A percentile compares a stretch with the other conserved stretches of the same genome.
phyloP scores from a whole-genome alignment of 2,797 vertebrate species.

The Meda fulgida region DNA sequence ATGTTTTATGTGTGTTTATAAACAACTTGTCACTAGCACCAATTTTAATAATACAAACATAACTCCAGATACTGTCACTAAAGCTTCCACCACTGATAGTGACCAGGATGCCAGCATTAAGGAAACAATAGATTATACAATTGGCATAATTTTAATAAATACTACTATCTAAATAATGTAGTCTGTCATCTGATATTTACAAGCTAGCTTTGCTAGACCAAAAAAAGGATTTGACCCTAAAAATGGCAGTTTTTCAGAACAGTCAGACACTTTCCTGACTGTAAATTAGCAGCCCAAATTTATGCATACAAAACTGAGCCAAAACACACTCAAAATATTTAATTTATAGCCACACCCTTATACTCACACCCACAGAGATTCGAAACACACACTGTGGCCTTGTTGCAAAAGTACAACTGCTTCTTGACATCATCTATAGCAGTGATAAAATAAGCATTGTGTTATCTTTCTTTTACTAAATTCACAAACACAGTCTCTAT shows the following conservation, averaged over 20 bases:
- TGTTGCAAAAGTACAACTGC: background rate
- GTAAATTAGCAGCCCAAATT: conserved; percentile 39
- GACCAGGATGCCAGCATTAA: background rate
- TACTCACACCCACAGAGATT: background rate
- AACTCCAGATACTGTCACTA: background rate
- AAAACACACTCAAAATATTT: background rate
- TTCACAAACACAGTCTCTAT: conserved; percentile 6
- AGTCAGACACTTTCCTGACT: background rate
- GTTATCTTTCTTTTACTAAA: background rate
- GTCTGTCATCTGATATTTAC: background rate
- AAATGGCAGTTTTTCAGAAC: conserved; percentile 8
- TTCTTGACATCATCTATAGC: conserved; percentile 4
- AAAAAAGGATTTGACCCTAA: background rate
- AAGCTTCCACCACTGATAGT: background rate
- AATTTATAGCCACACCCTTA: background rate
- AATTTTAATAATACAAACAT: conserved; percentile 29
- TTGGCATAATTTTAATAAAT: background rate
- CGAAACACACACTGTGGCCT: background rate
- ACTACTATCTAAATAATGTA: background rate
- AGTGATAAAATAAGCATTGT: background rate
- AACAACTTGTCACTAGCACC: conserved; percentile 4
- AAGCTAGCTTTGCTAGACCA: conserved; percentile 29
- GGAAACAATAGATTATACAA: background rate
- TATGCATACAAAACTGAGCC: background rate
- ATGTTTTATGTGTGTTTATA: background rate